Base-by-base conservation (phyloP, 2,113 vertebrate species). In the Rafetus swinhoei region DNA sequence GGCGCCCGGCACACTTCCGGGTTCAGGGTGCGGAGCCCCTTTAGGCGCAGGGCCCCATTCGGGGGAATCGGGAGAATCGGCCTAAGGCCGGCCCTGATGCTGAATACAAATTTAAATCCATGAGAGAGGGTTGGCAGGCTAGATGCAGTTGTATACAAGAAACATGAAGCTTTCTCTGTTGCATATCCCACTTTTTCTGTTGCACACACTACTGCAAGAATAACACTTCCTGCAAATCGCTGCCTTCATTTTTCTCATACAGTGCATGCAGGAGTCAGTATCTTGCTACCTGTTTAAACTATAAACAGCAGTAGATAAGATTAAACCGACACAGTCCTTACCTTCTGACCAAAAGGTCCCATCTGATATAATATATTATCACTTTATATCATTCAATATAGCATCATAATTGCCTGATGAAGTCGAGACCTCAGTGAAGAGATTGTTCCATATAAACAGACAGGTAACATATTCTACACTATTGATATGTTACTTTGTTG, bases 251-350 rank as follows among this genome's bases (percentile, higher is more conserved):
- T 94, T 90, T 90, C n/a, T 29, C 83, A 86, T 60, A 19, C 69
- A 79, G 84, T 93, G 92, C 85, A 89, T 52, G 54, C 95, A 85
- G 93, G 76, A 39, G 35, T 79, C 79, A 96, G 95, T 94, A 86
- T 88, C 50, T n/a, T 80, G 93, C 93, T 89, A 95, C 76, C 92
- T 95, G 90, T 93, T 93, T 90, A 90, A 93, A 92, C 3, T 60
- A 79, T 74, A 21, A 79, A 86, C 94, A 85, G 92, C 90, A 93
- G 82, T 79, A 85, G 90, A 84, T 56, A 45, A 45, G 45, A 45
- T 45, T 45, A 45, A 45, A 45, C 45, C 45, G 6, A 45, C 45
- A 45, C 45, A 5, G 45, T 45, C 45, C 45, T 45, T 45, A 45
- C 6, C 6, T 45, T 45, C 45, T 45, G 45, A 45, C 45, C 45